These are phyloP conservation scores for Tetragonula carbonaria DNA, from an alignment of 2,888 invertebrate genomes.

Conservation along the genomic window DNA sequence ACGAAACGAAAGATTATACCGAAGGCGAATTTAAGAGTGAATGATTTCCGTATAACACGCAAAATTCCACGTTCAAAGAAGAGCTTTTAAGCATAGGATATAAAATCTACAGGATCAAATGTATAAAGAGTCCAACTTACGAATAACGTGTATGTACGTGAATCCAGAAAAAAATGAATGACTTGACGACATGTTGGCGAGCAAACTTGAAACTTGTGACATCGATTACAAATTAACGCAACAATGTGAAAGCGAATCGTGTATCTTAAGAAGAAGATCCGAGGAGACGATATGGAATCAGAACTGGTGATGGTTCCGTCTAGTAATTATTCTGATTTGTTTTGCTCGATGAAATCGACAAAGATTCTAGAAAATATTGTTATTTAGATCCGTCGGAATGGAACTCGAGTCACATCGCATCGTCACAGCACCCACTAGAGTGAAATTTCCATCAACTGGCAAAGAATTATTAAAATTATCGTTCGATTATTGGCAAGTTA, in stretches of 20 bases:
- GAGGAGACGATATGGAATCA: conserved; percentile 72
- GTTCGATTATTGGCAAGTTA: conserved; percentile 87
- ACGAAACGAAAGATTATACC: conserved; percentile 29
- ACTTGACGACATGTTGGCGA: conserved; percentile 16
- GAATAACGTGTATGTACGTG: too few relatives aligned
- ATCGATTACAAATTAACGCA: conserved; percentile 6
- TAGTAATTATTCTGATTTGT: conserved; percentile 81
- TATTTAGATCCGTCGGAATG: conserved; percentile 87
- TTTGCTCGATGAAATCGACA: too few relatives aligned
- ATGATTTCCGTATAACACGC: neutral
- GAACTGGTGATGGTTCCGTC: conserved; percentile 85
- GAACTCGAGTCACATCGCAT: conserved; percentile 86
- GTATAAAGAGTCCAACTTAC: too few relatives aligned
- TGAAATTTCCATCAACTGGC: conserved; percentile 86
- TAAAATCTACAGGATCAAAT: neutral
- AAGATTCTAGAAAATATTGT: neutral
- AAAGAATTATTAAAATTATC: conserved; percentile 86
- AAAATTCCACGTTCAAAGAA: too few relatives aligned
- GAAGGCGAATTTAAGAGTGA: neutral
- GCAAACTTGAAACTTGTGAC: conserved; percentile 9
- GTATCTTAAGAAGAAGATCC: conserved; percentile 15
- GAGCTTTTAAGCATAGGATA: neutral
- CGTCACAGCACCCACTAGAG: conserved; percentile 85
- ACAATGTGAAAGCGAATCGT: conserved; percentile 28
- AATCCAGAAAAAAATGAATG: neutral